Percentiles rank a stretch among this genome's conserved stretches.
These are phyloP conservation scores for Nannoperca australis DNA, from an alignment of 2,797 vertebrate species.

Conservation along the genomic window DNA sequence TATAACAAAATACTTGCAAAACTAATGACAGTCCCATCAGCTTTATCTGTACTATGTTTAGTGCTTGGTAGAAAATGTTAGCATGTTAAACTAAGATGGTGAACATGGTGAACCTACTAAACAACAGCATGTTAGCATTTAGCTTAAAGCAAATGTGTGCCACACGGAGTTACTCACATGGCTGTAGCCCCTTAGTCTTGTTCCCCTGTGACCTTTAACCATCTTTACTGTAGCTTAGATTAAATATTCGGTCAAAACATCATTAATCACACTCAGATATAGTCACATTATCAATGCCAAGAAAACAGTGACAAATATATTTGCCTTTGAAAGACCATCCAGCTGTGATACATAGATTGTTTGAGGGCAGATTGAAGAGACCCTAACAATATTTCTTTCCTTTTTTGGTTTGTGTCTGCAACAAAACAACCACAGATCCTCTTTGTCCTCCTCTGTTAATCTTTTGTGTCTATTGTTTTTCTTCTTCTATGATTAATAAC, in stretches of 20 bases:
- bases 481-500: constrained; percentile 35
- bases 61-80: not conserved
- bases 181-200: not conserved
- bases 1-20: not conserved
- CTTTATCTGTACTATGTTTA: not conserved
- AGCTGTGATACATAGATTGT: not conserved
- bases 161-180: not conserved
- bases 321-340: not conserved
- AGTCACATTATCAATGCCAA: not conserved
- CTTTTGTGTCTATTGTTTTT: constrained; percentile 17
- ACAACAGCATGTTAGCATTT: not conserved
- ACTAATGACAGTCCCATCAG: not conserved
- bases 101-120: not conserved
- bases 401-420: not conserved
- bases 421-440: constrained; percentile 33
- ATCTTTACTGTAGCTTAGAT: not conserved
- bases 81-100: not conserved
- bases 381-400: not conserved
- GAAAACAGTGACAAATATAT: not conserved
- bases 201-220: not conserved
- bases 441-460: constrained; percentile 20
- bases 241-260: not conserved
- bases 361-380: not conserved
- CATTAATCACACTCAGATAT: not conserved
- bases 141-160: not conserved